phyloP scores from a whole-genome alignment of 1,140 invertebrate genomes.

The Colletes latitarsis region DNA sequence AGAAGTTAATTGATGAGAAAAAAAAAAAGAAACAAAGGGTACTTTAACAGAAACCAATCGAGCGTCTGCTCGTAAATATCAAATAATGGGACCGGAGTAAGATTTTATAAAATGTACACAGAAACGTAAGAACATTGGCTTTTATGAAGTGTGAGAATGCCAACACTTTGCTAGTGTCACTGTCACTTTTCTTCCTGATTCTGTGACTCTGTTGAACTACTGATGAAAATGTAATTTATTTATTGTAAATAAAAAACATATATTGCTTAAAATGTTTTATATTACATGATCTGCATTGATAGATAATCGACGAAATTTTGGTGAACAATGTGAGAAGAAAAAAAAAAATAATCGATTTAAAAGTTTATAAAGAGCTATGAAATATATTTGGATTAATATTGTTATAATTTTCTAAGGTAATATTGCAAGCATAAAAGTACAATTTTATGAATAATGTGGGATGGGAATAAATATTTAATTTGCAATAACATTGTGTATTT shows the following conservation, averaged over 20 bases:
- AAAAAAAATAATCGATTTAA: background rate
- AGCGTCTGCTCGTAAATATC: conserved; percentile 69
- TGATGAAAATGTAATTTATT: conserved; percentile 79
- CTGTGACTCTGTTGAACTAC: conserved; percentile 75
- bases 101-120: conserved; percentile 69
- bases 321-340: background rate
- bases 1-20: conserved; percentile 17
- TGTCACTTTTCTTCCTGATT: conserved; percentile 71
- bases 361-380: conserved; percentile 1
- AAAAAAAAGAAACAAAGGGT: background rate
- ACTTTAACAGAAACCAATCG: conserved; percentile 58
- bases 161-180: conserved; percentile 69
- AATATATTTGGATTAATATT: conserved; percentile 24
- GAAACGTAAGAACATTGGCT: conserved; percentile 43
- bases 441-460: conserved; percentile 41
- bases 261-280: conserved; percentile 72
- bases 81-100: conserved; percentile 71
- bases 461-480: conserved; percentile 61
- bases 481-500: conserved; percentile 34
- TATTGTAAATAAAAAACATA: conserved; percentile 79
- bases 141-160: conserved; percentile 60
- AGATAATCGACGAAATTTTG: conserved; percentile 16
- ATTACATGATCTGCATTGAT: conserved; percentile 40
- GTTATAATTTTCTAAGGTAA: conserved; percentile 26
- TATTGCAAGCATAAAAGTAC: conserved; percentile 49